Evolutionary conservation across 2,113 vertebrate species (phyloP).

Genomic region (Acanthochromis polyacanthus): DNA sequence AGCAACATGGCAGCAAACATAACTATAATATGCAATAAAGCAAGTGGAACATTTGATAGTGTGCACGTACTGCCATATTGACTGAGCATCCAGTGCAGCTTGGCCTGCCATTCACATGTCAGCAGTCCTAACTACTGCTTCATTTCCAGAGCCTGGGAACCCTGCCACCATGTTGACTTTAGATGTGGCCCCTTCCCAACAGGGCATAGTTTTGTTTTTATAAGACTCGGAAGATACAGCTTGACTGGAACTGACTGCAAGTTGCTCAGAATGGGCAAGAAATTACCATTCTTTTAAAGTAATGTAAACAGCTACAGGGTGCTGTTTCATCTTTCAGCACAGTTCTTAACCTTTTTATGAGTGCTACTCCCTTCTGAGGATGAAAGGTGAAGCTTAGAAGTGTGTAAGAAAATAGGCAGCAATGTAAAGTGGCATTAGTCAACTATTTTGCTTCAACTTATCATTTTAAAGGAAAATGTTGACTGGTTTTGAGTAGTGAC

Average conservation of each 20-base stretch:
- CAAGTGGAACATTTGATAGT: neutral
- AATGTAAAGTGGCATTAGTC: no score
- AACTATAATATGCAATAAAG: neutral
- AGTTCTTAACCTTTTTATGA: neutral
- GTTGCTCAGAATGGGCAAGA: constrained; percentile 31
- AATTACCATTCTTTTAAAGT: constrained; percentile 6
- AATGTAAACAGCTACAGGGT: constrained; percentile 13
- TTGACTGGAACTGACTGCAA: constrained; percentile 44
- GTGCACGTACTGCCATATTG: constrained; percentile 4
- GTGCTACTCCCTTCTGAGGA: neutral
- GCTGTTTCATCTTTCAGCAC: constrained; percentile 23
- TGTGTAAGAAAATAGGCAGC: neutral
- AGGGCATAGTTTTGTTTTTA: constrained; percentile 68
- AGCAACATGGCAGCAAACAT: neutral
- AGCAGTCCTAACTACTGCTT: constrained; percentile 52
- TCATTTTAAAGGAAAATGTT: no score
- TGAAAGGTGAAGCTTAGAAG: neutral
- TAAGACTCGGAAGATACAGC: constrained; percentile 62
- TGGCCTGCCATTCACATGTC: constrained; percentile 40
- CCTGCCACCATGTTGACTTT: constrained; percentile 76
- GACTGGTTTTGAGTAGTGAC: no score
- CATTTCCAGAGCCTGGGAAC: constrained; percentile 74
- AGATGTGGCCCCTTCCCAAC: constrained; percentile 67
- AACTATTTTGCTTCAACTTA: no score
- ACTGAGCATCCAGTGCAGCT: constrained; percentile 19